Base-by-base conservation (phyloP, 2,797 vertebrate genomes). In the Ceryle rudis region DNA sequence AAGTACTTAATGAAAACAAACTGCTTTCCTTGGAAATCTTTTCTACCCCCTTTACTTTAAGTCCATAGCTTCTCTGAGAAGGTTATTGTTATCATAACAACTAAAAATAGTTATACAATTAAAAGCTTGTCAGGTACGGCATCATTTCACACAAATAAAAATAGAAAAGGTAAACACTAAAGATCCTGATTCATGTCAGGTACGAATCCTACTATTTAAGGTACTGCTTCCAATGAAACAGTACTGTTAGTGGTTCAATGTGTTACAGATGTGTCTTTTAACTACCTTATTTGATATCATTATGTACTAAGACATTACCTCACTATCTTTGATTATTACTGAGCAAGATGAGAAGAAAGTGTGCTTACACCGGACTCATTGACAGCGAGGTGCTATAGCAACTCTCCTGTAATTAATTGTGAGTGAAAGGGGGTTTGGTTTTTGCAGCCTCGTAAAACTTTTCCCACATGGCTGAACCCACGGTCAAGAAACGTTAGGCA, bases 401-500 rank as follows among this genome's bases (percentile, higher is more conserved):
- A 98, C 97, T 95, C 97, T 97, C 93, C 97, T 98, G 98, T 99
- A 99, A 99, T 99, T 99, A 99, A 99, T 98, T 98, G 98, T 97
- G 98, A 98, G 98, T 96, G 98, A 98, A 98, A 97, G 97, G 95
- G 94, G 97, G 97, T 96, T 97, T 97, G 97, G 96, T 97, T 98
- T 97, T 98, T 98, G 98, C 97, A 98, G 98, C 97, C 98, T 98
- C 69, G 90, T 98, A 98, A 98, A 98, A 98, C 98, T 98, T 99
- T 98, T 99, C 99, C 99, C 99, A 98, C 97, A 98, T 98, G 99
- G 98, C 98, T 98, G 98, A 99, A 99, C 98, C 98, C 94, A 96
- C 94, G 97, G 99, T 99, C 99, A 99, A 98, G 97, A 98, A 98
- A 99, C 90, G 98, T 99, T 98, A 98, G 98, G 98, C 98, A 98